Evolutionary conservation across 2,888 invertebrate species (phyloP), one percentile per base, ranked within the genome.

Genomic region (Nineta flava): DNA sequence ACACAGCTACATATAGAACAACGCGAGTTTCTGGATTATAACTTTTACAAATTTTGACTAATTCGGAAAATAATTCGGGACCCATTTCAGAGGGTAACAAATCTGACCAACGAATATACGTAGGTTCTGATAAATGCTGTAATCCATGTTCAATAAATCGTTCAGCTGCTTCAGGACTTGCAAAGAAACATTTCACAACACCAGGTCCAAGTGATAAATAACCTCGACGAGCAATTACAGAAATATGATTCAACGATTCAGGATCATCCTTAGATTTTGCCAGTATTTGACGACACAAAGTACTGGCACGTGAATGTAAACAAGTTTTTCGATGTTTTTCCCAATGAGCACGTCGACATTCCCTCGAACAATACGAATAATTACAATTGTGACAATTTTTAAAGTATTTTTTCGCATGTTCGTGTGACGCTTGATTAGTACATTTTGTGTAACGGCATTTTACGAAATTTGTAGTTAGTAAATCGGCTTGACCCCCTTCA

Each of bases 331-430:
- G 80, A 64, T 96, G 96, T 59, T 86, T 83, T 62, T 90, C 87
- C 94, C 94, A 95, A 65, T 96, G 93, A 12, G 85, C 80, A 53
- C 87, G 74, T 19, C 96, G 78, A 65, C 95, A 96, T 60, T 87
- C 83, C 53, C 88, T 77, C 53, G 91, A 88, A 70, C 96, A 96
- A 69, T 96, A 96, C 61, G 87, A 81, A 61, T 92, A 90, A 57
- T 87, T 85, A 71, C 96, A 96, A 66, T 95, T 94, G 71, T 93
- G 93, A 68, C 92, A 93, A 58, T 86, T 87, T 66, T 94, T 93
- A 73, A 83, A 95, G 59, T 77, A 76, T 57, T 79, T 75, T 57
- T 86, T 81, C 53, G 94, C 94, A 57, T 88, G 84, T 52, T 77
- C 72, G 50, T 84, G 66, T 2, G 77, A 77, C 46, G 85, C 75